phyloP scores from a whole-genome alignment of 2,888 invertebrate species.

The Buathra laborator region DNA sequence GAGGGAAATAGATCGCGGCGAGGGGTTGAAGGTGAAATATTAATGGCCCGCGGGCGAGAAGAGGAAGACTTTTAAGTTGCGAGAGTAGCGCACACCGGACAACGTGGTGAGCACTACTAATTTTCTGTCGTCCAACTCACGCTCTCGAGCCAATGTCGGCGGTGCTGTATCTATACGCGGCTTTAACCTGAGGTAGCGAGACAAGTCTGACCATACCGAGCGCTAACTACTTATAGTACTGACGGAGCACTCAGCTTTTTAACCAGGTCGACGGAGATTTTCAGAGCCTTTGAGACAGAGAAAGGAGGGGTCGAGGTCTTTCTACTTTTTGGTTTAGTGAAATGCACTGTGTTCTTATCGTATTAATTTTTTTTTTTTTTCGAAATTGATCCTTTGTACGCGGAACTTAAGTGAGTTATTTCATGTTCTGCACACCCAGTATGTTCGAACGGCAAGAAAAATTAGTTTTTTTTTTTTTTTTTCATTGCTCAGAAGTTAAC shows the following conservation, averaged over 20 bases:
- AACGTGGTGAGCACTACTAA: constrained; percentile 49
- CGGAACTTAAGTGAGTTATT: not conserved
- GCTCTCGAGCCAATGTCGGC: not conserved
- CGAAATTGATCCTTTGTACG: not conserved
- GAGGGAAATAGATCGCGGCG: constrained; percentile 40
- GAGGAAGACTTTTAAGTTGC: constrained; percentile 39
- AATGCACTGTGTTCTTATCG: not conserved
- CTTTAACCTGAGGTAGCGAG: constrained; percentile 12
- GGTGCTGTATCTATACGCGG: not conserved
- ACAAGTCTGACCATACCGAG: constrained; percentile 39
- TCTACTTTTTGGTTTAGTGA: not conserved
- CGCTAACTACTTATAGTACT: constrained; percentile 40
- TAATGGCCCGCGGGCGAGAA: constrained; percentile 40
- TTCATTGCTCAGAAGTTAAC: not conserved
- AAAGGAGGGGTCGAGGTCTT: not conserved
- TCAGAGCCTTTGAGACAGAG: not conserved
- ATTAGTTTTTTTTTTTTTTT: too few species aligned
- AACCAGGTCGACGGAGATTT: constrained; percentile 6
- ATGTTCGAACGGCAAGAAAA: too few species aligned
- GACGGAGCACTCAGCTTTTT: constrained; percentile 9
- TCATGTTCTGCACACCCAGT: too few species aligned
- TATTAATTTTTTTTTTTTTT: too few species aligned
- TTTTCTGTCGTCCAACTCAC: constrained; percentile 30
- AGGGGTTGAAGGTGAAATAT: constrained; percentile 55
- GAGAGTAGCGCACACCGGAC: constrained; percentile 1